Conservation (phyloP, 2,797 vertebrate species). For the Gouania willdenowi region DNA sequence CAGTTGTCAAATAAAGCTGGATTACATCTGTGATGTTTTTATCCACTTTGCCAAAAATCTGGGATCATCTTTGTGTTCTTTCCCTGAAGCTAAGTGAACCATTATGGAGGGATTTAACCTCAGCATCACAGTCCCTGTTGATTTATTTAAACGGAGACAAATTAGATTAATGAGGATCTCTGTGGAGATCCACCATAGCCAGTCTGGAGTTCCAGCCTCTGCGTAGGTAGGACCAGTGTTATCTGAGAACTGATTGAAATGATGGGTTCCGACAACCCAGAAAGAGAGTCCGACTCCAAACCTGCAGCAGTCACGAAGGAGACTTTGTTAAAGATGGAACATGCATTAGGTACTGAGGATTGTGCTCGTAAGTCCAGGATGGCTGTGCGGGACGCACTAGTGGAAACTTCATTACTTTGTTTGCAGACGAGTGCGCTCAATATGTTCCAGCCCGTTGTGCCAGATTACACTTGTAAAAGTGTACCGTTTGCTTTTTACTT, state of each 20-base stretch:
- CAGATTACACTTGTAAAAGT: conserved; percentile 38
- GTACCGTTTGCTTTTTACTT: conserved; percentile 18
- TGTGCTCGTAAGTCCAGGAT: background rate
- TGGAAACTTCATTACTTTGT: conserved; percentile 49
- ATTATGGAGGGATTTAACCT: background rate
- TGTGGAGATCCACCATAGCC: background rate
- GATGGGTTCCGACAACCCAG: conserved; percentile 19
- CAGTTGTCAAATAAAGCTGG: no score
- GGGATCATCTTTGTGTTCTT: no score
- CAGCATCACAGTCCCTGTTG: background rate
- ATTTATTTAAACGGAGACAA: background rate
- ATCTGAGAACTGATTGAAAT: conserved; percentile 34
- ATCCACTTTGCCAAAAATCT: no score
- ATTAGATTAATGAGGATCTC: background rate
- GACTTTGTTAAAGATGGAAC: conserved; percentile 49
- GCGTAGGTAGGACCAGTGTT: conserved; percentile 23
- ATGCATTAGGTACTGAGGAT: conserved; percentile 16
- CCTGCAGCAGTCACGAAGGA: conserved; percentile 31
- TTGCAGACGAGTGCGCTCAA: conserved; percentile 23
- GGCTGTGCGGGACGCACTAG: background rate
- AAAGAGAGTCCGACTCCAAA: conserved; percentile 23
- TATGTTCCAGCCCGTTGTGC: conserved; percentile 34
- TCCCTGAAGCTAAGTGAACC: background rate
- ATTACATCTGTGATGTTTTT: no score
- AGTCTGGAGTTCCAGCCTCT: conserved; percentile 7